These are phyloP conservation scores for Jacana jacana DNA, from an alignment of 2,113 vertebrate species.

Conservation along the genomic window DNA sequence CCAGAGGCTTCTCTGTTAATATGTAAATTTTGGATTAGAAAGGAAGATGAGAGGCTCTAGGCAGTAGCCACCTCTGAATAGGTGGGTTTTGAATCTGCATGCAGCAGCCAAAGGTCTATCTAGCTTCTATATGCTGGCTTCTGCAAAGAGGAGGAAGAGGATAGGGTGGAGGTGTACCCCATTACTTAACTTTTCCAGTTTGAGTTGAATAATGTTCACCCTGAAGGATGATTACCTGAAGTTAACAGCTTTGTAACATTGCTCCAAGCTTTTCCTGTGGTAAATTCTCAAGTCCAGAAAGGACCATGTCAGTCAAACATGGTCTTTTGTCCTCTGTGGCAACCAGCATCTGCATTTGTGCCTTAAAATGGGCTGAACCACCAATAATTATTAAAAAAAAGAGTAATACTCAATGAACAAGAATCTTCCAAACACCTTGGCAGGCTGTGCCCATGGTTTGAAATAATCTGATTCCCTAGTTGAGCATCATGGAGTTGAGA, in stretches of 20 bases:
- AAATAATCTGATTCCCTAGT: background rate
- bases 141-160: background rate
- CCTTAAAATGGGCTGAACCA: background rate
- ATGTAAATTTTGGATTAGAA: background rate
- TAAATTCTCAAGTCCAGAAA: background rate
- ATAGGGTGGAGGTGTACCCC: background rate
- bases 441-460: background rate
- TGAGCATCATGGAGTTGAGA: background rate
- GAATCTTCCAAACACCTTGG: background rate
- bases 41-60: background rate
- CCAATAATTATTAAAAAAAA: background rate
- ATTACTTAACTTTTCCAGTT: background rate
- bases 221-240: background rate
- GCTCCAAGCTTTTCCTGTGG: background rate
- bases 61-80: background rate
- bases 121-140: background rate
- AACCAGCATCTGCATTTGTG: background rate
- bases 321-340: background rate
- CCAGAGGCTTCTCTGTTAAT: background rate
- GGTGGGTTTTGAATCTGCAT: background rate
- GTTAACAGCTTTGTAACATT: background rate
- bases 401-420: accelerated
- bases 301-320: background rate
- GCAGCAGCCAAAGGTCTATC: background rate
- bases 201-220: background rate